These are phyloP conservation scores for Cynopterus brachyotis DNA, from an alignment of 2,113 vertebrate species.

Conservation along the genomic window DNA sequence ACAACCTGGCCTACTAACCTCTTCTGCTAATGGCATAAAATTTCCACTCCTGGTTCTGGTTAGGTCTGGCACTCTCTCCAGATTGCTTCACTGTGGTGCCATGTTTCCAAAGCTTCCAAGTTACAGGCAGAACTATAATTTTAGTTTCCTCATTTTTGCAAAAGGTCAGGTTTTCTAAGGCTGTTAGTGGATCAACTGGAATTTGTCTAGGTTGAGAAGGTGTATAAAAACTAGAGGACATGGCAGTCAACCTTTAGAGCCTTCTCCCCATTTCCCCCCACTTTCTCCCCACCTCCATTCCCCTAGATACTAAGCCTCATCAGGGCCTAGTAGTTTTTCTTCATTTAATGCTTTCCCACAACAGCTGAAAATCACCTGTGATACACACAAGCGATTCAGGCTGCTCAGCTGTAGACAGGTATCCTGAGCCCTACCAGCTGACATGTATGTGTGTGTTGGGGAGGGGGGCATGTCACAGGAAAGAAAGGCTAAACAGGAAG, in stretches of 20 bases:
- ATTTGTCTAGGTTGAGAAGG: constrained; percentile 16
- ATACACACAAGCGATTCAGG: background rate
- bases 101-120: constrained; percentile 35
- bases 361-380: constrained; percentile 31
- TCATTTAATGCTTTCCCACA: background rate
- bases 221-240: background rate
- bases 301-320: background rate
- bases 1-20: constrained; percentile 30
- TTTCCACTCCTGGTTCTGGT: background rate
- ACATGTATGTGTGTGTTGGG: background rate
- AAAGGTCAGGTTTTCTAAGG: constrained; percentile 61
- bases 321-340: background rate
- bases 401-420: constrained; percentile 4
- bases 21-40: constrained; percentile 20
- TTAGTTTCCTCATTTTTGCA: constrained; percentile 43
- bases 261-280: too few relatives aligned
- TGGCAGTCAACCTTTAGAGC: background rate
- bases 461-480: background rate
- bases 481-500: constrained; percentile 25
- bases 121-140: constrained; percentile 10
- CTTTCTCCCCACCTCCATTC: rapidly evolving
- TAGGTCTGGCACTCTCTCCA: constrained; percentile 29
- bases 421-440: background rate
- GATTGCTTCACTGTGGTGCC: background rate
- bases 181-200: background rate